Evolutionary conservation across 2,113 vertebrate genomes (phyloP).

Genomic region (Malurus melanocephalus): DNA sequence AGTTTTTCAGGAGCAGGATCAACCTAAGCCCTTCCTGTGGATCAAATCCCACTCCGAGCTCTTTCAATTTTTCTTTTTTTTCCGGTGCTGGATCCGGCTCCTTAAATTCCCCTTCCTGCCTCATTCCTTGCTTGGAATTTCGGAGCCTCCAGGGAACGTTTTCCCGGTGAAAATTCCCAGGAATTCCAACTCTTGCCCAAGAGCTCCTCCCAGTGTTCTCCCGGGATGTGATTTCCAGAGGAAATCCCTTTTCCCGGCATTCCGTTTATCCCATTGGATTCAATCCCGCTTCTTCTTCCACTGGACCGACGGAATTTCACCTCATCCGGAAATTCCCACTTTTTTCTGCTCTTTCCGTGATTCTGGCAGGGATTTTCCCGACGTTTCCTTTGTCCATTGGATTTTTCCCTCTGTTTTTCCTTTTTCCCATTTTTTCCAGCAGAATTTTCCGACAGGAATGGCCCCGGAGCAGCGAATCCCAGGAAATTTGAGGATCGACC

Average conservation of each 20-base stretch:
- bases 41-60: neutral
- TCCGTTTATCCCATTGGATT: neutral
- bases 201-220: neutral
- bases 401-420: neutral
- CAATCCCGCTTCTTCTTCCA: fast-evolving
- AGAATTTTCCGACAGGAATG: fast-evolving
- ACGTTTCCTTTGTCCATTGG: neutral
- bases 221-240: neutral
- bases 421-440: too few species aligned
- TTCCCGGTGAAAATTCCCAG: neutral
- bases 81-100: neutral
- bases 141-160: neutral
- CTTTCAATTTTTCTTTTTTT: neutral
- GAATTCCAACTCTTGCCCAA: neutral
- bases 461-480: fast-evolving
- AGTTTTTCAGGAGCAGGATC: neutral
- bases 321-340: neutral
- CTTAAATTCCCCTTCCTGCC: neutral
- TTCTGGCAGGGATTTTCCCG: neutral
- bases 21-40: neutral
- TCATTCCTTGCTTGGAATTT: neutral
- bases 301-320: fast-evolving
- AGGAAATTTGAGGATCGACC: neutral
- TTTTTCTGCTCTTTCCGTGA: fast-evolving
- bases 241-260: neutral